phyloP scores from a whole-genome alignment of 2,888 invertebrate genomes.

The Colostygia pectinataria region DNA sequence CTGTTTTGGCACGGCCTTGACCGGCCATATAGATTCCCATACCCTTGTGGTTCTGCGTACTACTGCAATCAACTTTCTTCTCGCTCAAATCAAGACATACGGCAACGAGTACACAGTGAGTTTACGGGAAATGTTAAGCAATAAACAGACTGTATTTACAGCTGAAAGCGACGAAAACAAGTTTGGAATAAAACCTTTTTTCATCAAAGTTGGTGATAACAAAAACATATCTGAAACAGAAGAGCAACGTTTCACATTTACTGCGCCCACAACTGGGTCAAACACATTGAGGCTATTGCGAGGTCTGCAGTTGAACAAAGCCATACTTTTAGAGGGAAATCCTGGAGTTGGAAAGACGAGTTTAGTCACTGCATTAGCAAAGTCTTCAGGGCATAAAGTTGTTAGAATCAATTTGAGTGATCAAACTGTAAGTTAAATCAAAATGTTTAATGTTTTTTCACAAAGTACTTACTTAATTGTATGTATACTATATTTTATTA shows the following conservation, averaged over 20 bases:
- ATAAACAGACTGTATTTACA: slow-evolving; percentile 55
- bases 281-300: slow-evolving; percentile 94
- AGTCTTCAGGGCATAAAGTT: slow-evolving; percentile 90
- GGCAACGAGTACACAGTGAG: slow-evolving; percentile 62
- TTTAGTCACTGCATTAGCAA: slow-evolving; percentile 94
- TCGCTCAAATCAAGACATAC: slow-evolving; percentile 74
- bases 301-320: slow-evolving; percentile 94
- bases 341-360: slow-evolving; percentile 99
- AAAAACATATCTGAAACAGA: slow-evolving; percentile 42
- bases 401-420: slow-evolving; percentile 98
- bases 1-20: slow-evolving; percentile 92
- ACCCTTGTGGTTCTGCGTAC: slow-evolving; percentile 70
- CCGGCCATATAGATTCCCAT: slow-evolving; percentile 86
- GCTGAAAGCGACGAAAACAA: slow-evolving; percentile 60
- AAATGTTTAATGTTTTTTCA: not conserved
- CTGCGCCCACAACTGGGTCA: slow-evolving; percentile 89
- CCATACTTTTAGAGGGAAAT: slow-evolving; percentile 97
- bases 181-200: slow-evolving; percentile 92
- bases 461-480: not conserved
- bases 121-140: slow-evolving; percentile 56
- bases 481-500: not conserved
- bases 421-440: slow-evolving; percentile 92
- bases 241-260: slow-evolving; percentile 85
- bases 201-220: slow-evolving; percentile 81
- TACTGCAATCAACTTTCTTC: slow-evolving; percentile 82